phyloP scores from a whole-genome alignment of 2,888 invertebrate genomes.

The Andrena flavipes region DNA sequence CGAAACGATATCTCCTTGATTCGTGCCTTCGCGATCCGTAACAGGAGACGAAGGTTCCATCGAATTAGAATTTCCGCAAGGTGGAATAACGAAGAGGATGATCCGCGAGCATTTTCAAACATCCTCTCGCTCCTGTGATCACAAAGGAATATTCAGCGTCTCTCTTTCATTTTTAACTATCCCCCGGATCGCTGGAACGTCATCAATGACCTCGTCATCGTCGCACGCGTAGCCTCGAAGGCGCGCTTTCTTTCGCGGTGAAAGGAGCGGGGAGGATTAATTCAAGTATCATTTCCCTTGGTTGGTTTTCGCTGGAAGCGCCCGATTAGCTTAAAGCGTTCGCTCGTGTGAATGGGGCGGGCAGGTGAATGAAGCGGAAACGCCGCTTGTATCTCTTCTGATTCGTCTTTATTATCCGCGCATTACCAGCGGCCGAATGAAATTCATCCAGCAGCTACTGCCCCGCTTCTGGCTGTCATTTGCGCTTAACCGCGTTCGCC shows the following conservation, averaged over 20 bases:
- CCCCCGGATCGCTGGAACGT: constrained; percentile 32
- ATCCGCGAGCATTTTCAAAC: neutral
- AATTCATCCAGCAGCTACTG: constrained; percentile 56
- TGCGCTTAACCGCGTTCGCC: constrained; percentile 68
- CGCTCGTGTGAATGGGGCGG: neutral
- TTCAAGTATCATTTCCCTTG: constrained; percentile 2
- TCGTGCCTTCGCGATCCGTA: too few species aligned
- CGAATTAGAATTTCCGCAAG: constrained; percentile 13
- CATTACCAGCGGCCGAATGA: neutral
- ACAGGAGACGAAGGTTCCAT: neutral
- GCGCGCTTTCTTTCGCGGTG: constrained; percentile 1
- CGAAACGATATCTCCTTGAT: too few species aligned
- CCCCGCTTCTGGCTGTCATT: constrained; percentile 59
- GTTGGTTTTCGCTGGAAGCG: neutral
- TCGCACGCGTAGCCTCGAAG: constrained; percentile 22
- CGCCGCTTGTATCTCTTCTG: neutral
- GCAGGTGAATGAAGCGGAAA: neutral
- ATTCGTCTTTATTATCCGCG: constrained; percentile 2
- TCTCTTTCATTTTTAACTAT: neutral
- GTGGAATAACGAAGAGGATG: neutral
- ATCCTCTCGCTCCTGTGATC: neutral
- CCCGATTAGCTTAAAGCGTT: neutral
- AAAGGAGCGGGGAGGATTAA: neutral
- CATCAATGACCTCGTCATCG: constrained; percentile 40
- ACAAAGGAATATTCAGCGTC: neutral